Base-by-base conservation (phyloP, 2,888 invertebrate species). In the Julus scandinavius region DNA sequence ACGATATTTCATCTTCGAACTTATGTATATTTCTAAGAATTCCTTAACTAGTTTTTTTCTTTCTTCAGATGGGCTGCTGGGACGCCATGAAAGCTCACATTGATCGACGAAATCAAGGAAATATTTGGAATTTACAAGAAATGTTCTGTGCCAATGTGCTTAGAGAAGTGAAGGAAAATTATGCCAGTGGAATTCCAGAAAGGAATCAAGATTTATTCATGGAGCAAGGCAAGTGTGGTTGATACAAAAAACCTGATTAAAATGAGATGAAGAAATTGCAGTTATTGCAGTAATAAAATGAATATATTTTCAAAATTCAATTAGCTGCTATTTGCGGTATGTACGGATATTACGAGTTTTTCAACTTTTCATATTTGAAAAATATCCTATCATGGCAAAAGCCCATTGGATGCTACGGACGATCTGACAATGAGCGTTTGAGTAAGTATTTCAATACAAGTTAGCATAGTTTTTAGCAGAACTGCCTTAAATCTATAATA, bases 181-280 rank as follows among this genome's bases (percentile, higher is more conserved):
- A 20, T 3, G 50, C 20, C 2, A 54, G 40, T n/a, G 83, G 84
- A 38, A 17, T 84, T 84, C 45, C 87, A 1, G 80, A 84, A 17
- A 4, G 3, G 13, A 29, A 41, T 38, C 72, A 54, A 13, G 88
- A 88, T 72, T 63, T 88, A n/a, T 88, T 88, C 87, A 41, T 88
- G 80, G 88, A 88, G 54, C 88, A 88, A 88, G 80, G 88, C 87
- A 20, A 87, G 87, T 13, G 4, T 13, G 20, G n/a, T 86, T 84
- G 4, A 5, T 86, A 20, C 80, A 80, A 29, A 29, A 29, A 29
- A 29, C 29, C 1, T 1, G 29, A 29, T 29, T 29, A 29, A 1
- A 29, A 29, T 1, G 29, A 1, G 0, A 49, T 49, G 11, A 49
- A 11, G 0, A 13, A 13, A 49, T 49, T 49, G 49, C 6, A 11